Percentiles rank a stretch among this genome's conserved stretches.
phyloP scores from a whole-genome alignment of 2,797 vertebrate species.

The Myotis findleyi region DNA sequence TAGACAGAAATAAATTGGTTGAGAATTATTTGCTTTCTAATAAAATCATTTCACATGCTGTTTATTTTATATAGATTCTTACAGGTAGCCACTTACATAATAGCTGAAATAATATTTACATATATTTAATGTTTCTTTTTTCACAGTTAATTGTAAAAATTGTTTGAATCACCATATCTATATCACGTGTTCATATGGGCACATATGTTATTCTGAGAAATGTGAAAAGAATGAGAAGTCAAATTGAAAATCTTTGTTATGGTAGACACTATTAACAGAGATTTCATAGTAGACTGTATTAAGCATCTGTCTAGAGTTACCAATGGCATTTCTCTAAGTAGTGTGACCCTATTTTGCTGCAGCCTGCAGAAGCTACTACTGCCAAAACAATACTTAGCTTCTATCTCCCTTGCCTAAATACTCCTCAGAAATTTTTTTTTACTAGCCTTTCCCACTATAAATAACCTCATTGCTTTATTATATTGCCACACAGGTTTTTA shows the following conservation, averaged over 20 bases:
- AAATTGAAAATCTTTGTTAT: not conserved
- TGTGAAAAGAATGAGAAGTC: not conserved
- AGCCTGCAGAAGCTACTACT: not conserved
- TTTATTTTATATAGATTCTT: constrained; percentile 14
- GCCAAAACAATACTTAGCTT: not conserved
- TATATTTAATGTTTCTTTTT: constrained; percentile 7
- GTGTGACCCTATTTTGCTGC: not conserved
- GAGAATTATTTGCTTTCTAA: constrained; percentile 40
- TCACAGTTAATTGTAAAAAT: not conserved
- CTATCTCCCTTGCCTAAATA: not conserved
- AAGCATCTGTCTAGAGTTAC: not conserved
- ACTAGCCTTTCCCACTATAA: not conserved
- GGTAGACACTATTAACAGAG: not conserved
- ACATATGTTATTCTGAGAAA: not conserved
- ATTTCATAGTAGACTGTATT: not conserved
- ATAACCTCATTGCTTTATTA: not conserved
- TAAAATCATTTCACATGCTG: constrained; percentile 4
- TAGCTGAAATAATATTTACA: not conserved
- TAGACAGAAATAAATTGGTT: constrained; percentile 55
- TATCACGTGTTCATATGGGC: not conserved
- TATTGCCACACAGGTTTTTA: no score
- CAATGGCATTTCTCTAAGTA: not conserved
- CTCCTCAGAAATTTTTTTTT: not conserved
- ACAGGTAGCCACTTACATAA: not conserved
- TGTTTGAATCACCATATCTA: not conserved